Percentiles rank a stretch among this genome's conserved stretches.
Conservation (phyloP, 2,113 vertebrate species). For the Anas platyrhynchos region DNA sequence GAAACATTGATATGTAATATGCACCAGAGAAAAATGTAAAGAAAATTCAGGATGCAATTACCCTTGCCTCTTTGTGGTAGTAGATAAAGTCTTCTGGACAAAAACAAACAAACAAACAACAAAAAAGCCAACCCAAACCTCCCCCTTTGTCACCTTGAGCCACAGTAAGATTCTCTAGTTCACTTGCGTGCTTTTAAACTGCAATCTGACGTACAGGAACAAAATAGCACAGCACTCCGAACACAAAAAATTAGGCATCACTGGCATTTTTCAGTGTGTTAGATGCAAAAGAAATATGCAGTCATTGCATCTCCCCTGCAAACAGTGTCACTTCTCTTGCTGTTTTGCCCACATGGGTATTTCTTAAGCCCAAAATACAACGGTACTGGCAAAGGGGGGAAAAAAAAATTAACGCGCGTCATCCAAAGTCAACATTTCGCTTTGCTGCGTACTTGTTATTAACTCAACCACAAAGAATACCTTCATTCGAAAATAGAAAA, state of each 20-base stretch:
- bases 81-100: background rate
- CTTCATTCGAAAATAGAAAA: slow-evolving; percentile 81
- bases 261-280: background rate
- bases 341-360: slow-evolving; percentile 27
- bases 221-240: background rate
- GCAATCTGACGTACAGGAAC: background rate
- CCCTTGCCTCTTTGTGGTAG: slow-evolving; percentile 7
- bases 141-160: background rate
- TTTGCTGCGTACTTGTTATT: slow-evolving; percentile 57
- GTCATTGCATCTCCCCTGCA: slow-evolving; percentile 30
- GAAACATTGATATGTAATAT: slow-evolving; percentile 22
- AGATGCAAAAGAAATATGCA: background rate
- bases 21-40: slow-evolving; percentile 48
- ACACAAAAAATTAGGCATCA: background rate
- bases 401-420: background rate
- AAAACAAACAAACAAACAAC: background rate
- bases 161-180: background rate
- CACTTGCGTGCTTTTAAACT: background rate
- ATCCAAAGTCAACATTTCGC: slow-evolving; percentile 65
- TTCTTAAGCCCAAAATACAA: slow-evolving; percentile 57
- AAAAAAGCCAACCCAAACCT: background rate
- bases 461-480: slow-evolving; percentile 74
- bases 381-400: background rate
- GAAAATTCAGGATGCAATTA: slow-evolving; percentile 26
- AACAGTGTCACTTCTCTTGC: background rate